These are phyloP conservation scores for Hydriomena furcata DNA, from an alignment of 2,888 invertebrate species.

Conservation along the genomic window DNA sequence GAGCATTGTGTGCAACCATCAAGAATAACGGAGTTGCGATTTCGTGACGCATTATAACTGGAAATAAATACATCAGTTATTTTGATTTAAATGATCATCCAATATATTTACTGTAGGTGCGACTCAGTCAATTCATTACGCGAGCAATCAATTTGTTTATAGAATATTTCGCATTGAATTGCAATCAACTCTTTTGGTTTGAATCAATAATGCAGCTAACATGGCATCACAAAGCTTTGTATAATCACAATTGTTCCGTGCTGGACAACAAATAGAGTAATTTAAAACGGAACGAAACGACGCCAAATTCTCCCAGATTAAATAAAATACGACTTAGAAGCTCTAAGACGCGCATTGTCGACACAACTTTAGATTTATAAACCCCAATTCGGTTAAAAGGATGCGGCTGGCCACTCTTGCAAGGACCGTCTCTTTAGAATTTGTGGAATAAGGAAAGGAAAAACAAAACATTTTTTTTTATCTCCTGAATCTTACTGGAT, in stretches of 20 bases:
- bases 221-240: background rate
- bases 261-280: slow-evolving; percentile 6
- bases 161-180: background rate
- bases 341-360: slow-evolving; percentile 14
- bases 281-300: slow-evolving; percentile 5
- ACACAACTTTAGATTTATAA: slow-evolving; percentile 23
- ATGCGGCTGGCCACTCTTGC: slow-evolving; percentile 10
- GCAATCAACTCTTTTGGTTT: background rate
- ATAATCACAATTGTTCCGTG: background rate
- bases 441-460: background rate
- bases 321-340: slow-evolving; percentile 17
- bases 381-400: slow-evolving; percentile 29
- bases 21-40: slow-evolving; percentile 87
- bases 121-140: background rate
- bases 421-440: slow-evolving; percentile 10
- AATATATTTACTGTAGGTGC: background rate
- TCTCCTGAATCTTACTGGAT: slow-evolving; percentile 55
- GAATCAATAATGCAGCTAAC: background rate
- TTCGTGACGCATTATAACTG: slow-evolving; percentile 85
- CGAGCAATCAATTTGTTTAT: background rate
- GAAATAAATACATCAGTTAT: background rate
- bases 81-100: no score
- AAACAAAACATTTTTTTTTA: slow-evolving; percentile 3
- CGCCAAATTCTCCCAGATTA: slow-evolving; percentile 13
- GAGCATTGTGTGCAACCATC: slow-evolving; percentile 90